phyloP scores from a whole-genome alignment of 2,113 vertebrate genomes.

The Ceratotherium simum region DNA sequence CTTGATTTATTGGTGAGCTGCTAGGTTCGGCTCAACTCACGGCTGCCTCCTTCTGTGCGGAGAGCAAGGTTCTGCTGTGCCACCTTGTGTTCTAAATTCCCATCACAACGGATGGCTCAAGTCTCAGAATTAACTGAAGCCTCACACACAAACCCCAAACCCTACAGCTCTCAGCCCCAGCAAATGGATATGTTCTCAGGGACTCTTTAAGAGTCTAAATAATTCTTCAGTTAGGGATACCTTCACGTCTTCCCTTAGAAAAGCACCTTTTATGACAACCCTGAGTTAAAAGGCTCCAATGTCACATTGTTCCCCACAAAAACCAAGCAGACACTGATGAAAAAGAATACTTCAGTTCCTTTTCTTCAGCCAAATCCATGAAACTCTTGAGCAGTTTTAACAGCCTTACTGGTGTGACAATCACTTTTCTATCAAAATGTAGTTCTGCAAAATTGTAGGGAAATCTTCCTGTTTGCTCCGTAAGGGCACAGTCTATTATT shows the following conservation, averaged over 20 bases:
- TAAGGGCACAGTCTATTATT: conserved; percentile 29
- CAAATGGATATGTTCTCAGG: neutral
- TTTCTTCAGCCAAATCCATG: conserved; percentile 62
- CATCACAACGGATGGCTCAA: neutral
- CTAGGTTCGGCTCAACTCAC: neutral
- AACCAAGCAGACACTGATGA: conserved; percentile 40
- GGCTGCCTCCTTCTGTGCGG: conserved; percentile 52
- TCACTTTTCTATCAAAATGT: neutral
- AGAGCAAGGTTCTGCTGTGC: conserved; percentile 85
- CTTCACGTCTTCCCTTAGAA: conserved; percentile 13
- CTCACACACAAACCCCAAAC: neutral
- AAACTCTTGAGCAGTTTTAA: conserved; percentile 60
- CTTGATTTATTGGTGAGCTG: conserved; percentile 23
- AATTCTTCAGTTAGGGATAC: conserved; percentile 58
- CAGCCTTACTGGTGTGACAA: neutral
- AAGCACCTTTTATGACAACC: conserved; percentile 38
- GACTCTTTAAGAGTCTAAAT: conserved; percentile 41
- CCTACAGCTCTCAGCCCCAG: neutral
- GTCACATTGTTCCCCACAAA: neutral
- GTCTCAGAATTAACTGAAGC: neutral
- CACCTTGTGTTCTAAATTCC: conserved; percentile 87
- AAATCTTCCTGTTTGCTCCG: neutral
- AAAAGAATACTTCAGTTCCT: conserved; percentile 49
- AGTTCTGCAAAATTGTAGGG: neutral
- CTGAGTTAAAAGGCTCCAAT: conserved; percentile 30